A percentile compares a stretch with the other conserved stretches of the same genome.
Evolutionary conservation across 1,140 invertebrate genomes (phyloP).

Genomic region (Bombus consobrinus): DNA sequence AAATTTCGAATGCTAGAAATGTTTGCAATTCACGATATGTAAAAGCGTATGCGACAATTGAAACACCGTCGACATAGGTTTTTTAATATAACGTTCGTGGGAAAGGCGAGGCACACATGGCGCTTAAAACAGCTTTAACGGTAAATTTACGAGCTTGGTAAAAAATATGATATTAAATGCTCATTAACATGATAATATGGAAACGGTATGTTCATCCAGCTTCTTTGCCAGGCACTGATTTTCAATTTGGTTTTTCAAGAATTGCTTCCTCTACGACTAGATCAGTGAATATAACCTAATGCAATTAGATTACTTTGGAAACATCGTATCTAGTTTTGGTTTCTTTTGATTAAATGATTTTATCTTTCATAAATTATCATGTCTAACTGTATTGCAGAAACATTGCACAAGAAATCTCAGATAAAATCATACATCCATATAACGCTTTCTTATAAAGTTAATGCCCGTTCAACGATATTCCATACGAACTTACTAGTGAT

Average conservation of each 20-base stretch:
- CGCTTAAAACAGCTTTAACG: slow-evolving; percentile 47
- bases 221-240: neutral
- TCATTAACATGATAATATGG: slow-evolving; percentile 23
- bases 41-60: neutral
- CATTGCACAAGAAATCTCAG: neutral
- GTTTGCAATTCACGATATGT: neutral
- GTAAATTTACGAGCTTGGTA: slow-evolving; percentile 39
- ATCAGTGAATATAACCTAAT: neutral
- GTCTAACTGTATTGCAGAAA: neutral
- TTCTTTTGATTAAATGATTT: neutral
- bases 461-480: slow-evolving; percentile 33
- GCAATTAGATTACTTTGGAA: neutral
- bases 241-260: neutral
- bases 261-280: neutral
- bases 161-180: slow-evolving; percentile 43
- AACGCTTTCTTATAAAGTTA: neutral
- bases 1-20: neutral
- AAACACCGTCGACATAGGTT: neutral
- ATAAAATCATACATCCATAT: neutral
- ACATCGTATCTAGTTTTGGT: neutral
- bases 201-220: slow-evolving; percentile 33
- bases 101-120: slow-evolving; percentile 29
- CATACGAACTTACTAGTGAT: slow-evolving; percentile 37
- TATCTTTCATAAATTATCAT: neutral
- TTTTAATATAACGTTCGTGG: slow-evolving; percentile 40